Percentiles rank a stretch among this genome's conserved stretches.
Conservation (phyloP, 2,797 vertebrate species). For the Halcyon badia region DNA sequence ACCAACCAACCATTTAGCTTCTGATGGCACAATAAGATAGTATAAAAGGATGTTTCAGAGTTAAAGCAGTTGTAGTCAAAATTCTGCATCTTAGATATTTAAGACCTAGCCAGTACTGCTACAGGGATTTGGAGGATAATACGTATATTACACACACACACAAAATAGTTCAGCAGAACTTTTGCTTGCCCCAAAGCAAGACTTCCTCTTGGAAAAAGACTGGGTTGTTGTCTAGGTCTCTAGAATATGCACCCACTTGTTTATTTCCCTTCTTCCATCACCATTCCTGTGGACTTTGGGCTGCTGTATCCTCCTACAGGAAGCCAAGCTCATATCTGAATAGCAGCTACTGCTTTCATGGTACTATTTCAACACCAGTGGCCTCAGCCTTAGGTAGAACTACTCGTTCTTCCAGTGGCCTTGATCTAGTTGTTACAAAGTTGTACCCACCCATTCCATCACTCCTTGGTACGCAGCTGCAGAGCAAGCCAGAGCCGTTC, state of each 20-base stretch:
- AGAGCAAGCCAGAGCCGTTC: neutral
- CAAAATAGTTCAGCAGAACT: neutral
- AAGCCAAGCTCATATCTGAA: neutral
- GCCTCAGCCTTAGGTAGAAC: neutral
- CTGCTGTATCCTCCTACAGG: neutral
- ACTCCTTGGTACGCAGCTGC: neutral
- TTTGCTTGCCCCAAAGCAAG: neutral
- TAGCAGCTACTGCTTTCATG: neutral
- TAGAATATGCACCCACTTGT: neutral
- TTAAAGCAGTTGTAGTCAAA: neutral
- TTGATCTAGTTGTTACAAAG: neutral
- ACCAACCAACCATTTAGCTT: neutral
- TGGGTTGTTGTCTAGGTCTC: neutral
- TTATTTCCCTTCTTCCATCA: neutral
- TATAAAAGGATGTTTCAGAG: neutral
- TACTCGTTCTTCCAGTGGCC: neutral
- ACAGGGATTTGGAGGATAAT: neutral
- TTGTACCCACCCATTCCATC: neutral
- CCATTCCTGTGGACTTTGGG: neutral
- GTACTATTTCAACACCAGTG: neutral
- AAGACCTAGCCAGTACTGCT: neutral
- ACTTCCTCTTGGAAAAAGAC: neutral
- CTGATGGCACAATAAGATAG: neutral
- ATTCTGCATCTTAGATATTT: neutral
- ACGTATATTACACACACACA: neutral